A percentile compares a stretch with the other conserved stretches of the same genome.
Conservation (phyloP, 2,113 vertebrate genomes). For the Trogon surrucura region DNA sequence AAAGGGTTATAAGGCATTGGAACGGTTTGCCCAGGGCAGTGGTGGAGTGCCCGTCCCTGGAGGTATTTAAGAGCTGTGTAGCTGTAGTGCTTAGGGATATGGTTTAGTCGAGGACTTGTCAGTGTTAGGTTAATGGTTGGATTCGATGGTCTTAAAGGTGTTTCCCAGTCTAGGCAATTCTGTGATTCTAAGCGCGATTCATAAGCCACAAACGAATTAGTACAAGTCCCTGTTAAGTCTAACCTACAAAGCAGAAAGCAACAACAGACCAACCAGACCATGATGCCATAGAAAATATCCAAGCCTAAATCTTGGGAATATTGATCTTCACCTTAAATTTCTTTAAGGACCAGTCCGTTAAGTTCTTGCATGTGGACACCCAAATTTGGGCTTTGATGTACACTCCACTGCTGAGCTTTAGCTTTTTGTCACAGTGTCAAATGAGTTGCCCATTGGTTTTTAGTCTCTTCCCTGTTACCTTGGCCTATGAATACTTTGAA, state of each 20-base stretch:
- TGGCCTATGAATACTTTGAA: background rate
- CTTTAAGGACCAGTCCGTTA: background rate
- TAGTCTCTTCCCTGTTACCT: background rate
- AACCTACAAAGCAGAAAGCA: background rate
- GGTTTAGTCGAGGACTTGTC: too few relatives aligned
- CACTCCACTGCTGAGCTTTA: background rate
- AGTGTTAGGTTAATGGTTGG: too few relatives aligned
- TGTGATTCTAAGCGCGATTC: background rate
- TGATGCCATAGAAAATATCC: background rate
- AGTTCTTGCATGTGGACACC: background rate
- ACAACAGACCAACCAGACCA: rapidly evolving
- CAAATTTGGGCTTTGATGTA: background rate
- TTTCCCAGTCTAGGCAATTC: too few relatives aligned
- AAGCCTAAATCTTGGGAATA: background rate
- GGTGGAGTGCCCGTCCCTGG: too few relatives aligned
- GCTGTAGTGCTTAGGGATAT: too few relatives aligned
- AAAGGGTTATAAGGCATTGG: too few relatives aligned
- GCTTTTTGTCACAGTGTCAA: background rate
- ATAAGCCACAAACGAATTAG: background rate
- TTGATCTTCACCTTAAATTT: background rate
- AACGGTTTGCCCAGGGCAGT: too few relatives aligned
- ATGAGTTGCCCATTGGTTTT: background rate
- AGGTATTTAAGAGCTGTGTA: too few relatives aligned
- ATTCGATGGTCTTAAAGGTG: too few relatives aligned
- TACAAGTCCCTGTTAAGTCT: background rate